These are phyloP conservation scores for Catostylus mosaicus DNA, from an alignment of 30 jellyfish, hydroid and myxozoan species.

Conservation along the genomic window DNA sequence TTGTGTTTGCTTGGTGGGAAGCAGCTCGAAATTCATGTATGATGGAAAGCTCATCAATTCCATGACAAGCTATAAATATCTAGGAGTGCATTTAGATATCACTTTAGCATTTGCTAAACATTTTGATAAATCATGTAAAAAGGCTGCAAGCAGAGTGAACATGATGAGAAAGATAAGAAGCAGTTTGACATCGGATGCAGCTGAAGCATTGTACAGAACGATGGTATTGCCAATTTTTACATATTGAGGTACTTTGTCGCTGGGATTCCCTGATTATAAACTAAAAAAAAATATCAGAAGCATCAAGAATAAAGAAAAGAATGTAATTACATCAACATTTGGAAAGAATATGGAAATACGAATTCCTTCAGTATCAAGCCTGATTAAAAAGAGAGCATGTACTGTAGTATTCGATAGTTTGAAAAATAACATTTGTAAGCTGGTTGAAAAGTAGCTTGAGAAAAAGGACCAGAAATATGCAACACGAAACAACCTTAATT, in stretches of 20 bases:
- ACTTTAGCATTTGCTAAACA: conserved; percentile 66
- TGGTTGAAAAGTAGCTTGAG: no score
- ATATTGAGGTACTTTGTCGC: conserved; percentile 55
- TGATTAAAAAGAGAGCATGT: conserved; percentile 16
- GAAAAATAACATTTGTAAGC: no score
- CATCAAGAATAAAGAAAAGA: conserved; percentile 51
- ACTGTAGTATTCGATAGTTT: not conserved
- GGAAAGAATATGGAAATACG: conserved; percentile 25
- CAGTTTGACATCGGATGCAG: conserved; percentile 58
- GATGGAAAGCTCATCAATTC: conserved; percentile 51
- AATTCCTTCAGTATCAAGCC: conserved; percentile 16
- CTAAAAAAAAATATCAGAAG: conserved; percentile 48
- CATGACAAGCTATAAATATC: conserved; percentile 43
- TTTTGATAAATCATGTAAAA: conserved; percentile 50
- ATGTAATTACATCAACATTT: conserved; percentile 49
- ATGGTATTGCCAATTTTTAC: conserved; percentile 60
- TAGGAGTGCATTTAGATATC: conserved; percentile 65
- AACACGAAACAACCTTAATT: no score
- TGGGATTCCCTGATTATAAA: conserved; percentile 50
- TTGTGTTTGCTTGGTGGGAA: conserved; percentile 41
- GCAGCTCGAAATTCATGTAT: conserved; percentile 40
- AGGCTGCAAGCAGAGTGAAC: conserved; percentile 74
- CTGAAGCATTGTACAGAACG: conserved; percentile 67
- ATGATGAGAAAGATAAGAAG: conserved; percentile 56
- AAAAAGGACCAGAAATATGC: no score